These are phyloP conservation scores for Philypnodon macrostomus DNA, from an alignment of 2,797 vertebrate genomes.

Conservation along the genomic window DNA sequence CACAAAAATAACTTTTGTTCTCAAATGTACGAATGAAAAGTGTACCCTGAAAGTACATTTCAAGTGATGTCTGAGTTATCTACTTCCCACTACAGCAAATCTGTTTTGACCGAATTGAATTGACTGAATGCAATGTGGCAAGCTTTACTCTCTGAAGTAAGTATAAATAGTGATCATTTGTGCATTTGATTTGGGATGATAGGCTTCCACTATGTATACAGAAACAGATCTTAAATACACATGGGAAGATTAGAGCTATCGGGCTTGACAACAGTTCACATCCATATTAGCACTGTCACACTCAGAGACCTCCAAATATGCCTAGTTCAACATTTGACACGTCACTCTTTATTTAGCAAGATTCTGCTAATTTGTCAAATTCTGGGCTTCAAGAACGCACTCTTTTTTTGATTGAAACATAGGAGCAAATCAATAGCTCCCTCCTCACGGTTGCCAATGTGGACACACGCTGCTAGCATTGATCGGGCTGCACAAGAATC, in stretches of 20 bases:
- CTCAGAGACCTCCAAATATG: constrained; percentile 23
- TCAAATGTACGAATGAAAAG: no score
- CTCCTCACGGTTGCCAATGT: constrained; percentile 54
- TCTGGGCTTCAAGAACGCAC: constrained; percentile 33
- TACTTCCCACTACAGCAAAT: no score
- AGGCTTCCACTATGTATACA: constrained; percentile 28
- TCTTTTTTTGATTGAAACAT: constrained; percentile 62
- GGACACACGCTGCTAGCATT: constrained; percentile 68
- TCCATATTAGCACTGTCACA: constrained; percentile 30
- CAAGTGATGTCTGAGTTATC: no score
- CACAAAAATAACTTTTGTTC: no score
- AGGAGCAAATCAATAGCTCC: constrained; percentile 66
- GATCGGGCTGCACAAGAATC: constrained; percentile 73
- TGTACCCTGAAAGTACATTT: no score
- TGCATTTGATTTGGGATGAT: constrained; percentile 16
- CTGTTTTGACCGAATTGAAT: no score
- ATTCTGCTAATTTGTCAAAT: constrained; percentile 36
- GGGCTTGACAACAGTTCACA: constrained; percentile 30
- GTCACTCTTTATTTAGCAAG: constrained; percentile 25
- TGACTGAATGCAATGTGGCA: no score
- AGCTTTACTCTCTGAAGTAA: no score
- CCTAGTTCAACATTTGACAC: constrained; percentile 29
- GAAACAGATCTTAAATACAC: constrained; percentile 30
- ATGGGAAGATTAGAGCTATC: constrained; percentile 41
- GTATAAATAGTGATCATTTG: no score